Base-by-base conservation (phyloP, 2,888 invertebrate species). In the Pachydiplax longipennis region DNA sequence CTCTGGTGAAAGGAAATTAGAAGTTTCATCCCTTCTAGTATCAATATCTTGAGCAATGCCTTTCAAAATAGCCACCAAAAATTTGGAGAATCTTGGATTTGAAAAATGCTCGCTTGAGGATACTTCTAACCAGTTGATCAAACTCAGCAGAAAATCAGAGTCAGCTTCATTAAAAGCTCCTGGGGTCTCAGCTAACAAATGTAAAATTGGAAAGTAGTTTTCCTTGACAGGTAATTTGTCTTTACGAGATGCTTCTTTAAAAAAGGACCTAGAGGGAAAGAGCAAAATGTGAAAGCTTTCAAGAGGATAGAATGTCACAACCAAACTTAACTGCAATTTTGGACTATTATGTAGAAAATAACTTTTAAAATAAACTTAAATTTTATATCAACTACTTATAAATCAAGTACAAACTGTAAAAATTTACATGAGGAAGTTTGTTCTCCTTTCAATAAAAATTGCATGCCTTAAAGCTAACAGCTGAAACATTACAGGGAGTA, bases 161-260 rank as follows among this genome's bases (percentile, higher is more conserved):
- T 87, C 87, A 61, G 61, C 87, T 35, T 58, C 61, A 87, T 10
- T 35, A 18, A 87, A 87, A 6, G 87, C 87, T 37, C 87, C 87
- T 61, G 53, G 22, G 35, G 58, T 87, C 22, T 87, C 87, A 35
- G 87, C 87, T 22, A 87, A 5, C 35, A 37, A 12, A n/a, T 35
- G 87, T 8, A 87, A 37, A 10, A 87, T 6, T 12, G 87, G 87
- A 37, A 87, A 87, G 61, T 58, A 58, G 15, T 87, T 61, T 61
- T 87, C 87, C 12, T 35, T 53, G 22, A 58, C 25, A 12, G 35
- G 12, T 13, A 58, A 37, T 87, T n/a, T 58, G 4, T 37, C 61
- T 37, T 61, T 53, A 3, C 35, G n/a, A 35, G 25, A 53, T 3
- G 37, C 87, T 22, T 35, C 58, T 31, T 87, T 87, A 58, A 58